Base-by-base conservation (phyloP, 1,140 invertebrate genomes). In the Drosophila eugracilis region DNA sequence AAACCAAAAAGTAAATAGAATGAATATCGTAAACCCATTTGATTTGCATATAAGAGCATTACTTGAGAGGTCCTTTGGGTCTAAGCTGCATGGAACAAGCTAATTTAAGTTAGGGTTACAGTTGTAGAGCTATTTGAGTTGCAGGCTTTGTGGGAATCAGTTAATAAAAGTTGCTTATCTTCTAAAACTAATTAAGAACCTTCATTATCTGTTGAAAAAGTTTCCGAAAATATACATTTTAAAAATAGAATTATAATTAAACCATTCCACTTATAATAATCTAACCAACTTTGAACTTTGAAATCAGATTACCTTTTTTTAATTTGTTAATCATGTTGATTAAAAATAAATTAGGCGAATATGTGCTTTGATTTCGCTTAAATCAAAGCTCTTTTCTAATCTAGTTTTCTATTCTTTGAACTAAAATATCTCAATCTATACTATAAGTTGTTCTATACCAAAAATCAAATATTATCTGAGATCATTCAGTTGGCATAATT, bases 41-140 rank as follows among this genome's bases (percentile, higher is more conserved):
- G 78, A 85, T 81, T 86, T 88, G 74, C 84, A 86, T 89, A 83
- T 74, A n/a, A 48, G 21, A 37, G 28, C 10, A 34, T 34, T 42
- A 41, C 30, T 47, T 34, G 52, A 53, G n/a, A 22, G 41, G 21
- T 47, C 5, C 26, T 30, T 32, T 21, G 41, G 21, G 36, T 19
- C 24, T 60, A 21, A 49, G 58, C 62, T 10, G 36, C 36, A 37
- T 7, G 44, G 54, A 63, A 50, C 58, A 45, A 34, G 44, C 36
- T 67, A 85, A 76, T 76, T 72, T 50, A 60, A 22, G 5, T 59
- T 2, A 21, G 54, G 32, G 48, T 41, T 39, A 5, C 22, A 26
- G 19, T 17, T 22, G 6, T 17, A 22, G 34, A 36, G 22, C 10
- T 14, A 32, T 36, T 65, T 55, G 19, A 57, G 28, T 30, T 28